Percentiles rank a stretch among this genome's conserved stretches.
Conservation (phyloP, 2,888 invertebrate species). For the Scelioninae gen. 2 region DNA sequence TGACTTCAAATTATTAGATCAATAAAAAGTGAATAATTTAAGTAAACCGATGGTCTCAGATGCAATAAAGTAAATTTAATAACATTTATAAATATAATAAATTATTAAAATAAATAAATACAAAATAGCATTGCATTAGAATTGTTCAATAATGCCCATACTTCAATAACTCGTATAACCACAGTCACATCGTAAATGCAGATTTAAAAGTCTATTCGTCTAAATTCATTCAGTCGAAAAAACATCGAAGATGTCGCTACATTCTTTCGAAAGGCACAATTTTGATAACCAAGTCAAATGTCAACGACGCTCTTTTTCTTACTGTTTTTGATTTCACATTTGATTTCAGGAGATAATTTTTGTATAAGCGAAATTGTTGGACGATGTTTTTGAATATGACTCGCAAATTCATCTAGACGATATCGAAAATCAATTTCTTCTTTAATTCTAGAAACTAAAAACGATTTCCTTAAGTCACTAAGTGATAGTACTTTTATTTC, state of each 20-base stretch:
- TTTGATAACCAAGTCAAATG: constrained; percentile 71
- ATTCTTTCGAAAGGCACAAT: constrained; percentile 73
- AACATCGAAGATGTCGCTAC: constrained; percentile 67
- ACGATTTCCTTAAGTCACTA: constrained; percentile 25
- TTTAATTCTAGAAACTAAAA: constrained; percentile 27
- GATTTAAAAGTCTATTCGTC: constrained; percentile 49
- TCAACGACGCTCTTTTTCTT: constrained; percentile 37
- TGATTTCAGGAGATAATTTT: constrained; percentile 33
- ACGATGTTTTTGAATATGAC: constrained; percentile 41
- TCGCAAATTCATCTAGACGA: constrained; percentile 41
- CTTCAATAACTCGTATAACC: constrained; percentile 35
- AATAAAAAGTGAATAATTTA: too few relatives aligned
- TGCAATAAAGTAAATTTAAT: too few relatives aligned
- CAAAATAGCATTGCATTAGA: background rate
- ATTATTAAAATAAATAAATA: too few relatives aligned
- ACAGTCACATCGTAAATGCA: constrained; percentile 51
- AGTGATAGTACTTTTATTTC: constrained; percentile 35
- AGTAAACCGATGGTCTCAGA: too few relatives aligned
- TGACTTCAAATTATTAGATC: too few relatives aligned
- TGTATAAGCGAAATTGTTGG: constrained; percentile 33
- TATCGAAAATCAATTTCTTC: constrained; percentile 33
- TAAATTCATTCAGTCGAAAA: constrained; percentile 65
- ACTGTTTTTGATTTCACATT: constrained; percentile 38
- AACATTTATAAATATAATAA: too few relatives aligned
- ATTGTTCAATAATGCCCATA: constrained; percentile 35